Evolutionary conservation across 2,888 invertebrate genomes (phyloP), one percentile per base, ranked within the genome.

Genomic region (Parascotia fuliginaria): DNA sequence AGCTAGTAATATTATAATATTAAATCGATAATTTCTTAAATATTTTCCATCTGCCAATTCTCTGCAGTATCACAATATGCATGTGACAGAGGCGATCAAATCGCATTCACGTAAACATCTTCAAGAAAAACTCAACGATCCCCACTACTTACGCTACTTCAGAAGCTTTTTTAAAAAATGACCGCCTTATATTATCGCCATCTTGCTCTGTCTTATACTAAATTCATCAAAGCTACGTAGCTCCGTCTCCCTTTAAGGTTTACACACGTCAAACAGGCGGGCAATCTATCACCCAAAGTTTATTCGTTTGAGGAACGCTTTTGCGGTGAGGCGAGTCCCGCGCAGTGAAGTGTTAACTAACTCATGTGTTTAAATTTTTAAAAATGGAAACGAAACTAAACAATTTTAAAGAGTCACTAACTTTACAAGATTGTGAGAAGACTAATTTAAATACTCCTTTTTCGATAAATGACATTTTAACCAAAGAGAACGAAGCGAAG

Each of bases 391-490:
- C 90, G 16, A 89, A 89, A 80, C 70, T 87, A 43, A 89, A 88
- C 69, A 81, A 73, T 57, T 86, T 79, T 60, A 87, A 85, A 67
- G 85, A 88, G 39, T 65, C 84, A 3, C 57, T 83, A 39, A 71
- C 77, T 3, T 77, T 87, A 48, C 84, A 83, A 75, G 89, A 91
- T 29, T 83, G 90, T 80, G 90, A 91, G 59, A 91, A 90, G 63
- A 85, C 85, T 0, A 85, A 68, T 72, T 72, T 90, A 56, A 88
- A 93, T 7, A 95, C 95, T 7, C 95, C 95, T 27, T 95, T 95
- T 83, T 95, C 95, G 7, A 95, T 95, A 45, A 95, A 95, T 68
- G 95, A 95, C 71, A 95, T 95, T 77, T 82, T 95, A 73, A 94
- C 94, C n/a, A 91, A 88, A 60, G 93, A 92, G 73, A 90, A 88